Evolutionary conservation across 2,797 vertebrate genomes (phyloP).

Genomic region (Bovichtus diacanthus): DNA sequence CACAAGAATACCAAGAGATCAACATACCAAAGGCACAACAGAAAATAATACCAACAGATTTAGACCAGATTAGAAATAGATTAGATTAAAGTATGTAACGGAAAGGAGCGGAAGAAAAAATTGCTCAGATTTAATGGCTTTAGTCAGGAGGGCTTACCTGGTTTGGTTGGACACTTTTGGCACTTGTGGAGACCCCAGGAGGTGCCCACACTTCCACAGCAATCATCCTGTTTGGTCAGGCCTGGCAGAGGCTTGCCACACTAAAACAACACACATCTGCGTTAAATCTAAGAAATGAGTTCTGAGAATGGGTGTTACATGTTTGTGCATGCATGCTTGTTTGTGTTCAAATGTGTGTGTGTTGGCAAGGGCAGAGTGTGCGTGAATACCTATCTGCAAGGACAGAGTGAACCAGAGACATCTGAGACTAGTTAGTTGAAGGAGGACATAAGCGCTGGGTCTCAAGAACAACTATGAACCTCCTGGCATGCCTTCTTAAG

Average conservation of each 20-base stretch:
- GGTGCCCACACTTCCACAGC: slow-evolving; percentile 93
- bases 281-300: slow-evolving; percentile 65
- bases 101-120: slow-evolving; percentile 44
- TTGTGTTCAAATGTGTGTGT: slow-evolving; percentile 37
- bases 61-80: slow-evolving; percentile 51
- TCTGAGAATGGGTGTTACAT: slow-evolving; percentile 54
- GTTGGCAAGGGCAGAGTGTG: slow-evolving; percentile 11
- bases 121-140: slow-evolving; percentile 30
- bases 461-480: slow-evolving; percentile 52
- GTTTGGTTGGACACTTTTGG: slow-evolving; percentile 90
- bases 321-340: slow-evolving; percentile 52
- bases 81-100: slow-evolving; percentile 43
- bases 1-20: slow-evolving; percentile 41
- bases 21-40: slow-evolving; percentile 49
- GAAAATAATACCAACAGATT: slow-evolving; percentile 42
- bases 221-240: slow-evolving; percentile 93
- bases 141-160: slow-evolving; percentile 85
- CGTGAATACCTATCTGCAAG: slow-evolving; percentile 49
- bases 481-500: slow-evolving; percentile 66
- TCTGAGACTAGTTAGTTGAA: slow-evolving; percentile 72
- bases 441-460: slow-evolving; percentile 60
- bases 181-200: slow-evolving; percentile 92
- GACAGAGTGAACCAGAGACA: slow-evolving; percentile 69
- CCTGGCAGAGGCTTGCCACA: slow-evolving; percentile 93
- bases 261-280: slow-evolving; percentile 84